Evolutionary conservation across 2,113 vertebrate genomes (phyloP).

Genomic region (Myotis yumanensis): DNA sequence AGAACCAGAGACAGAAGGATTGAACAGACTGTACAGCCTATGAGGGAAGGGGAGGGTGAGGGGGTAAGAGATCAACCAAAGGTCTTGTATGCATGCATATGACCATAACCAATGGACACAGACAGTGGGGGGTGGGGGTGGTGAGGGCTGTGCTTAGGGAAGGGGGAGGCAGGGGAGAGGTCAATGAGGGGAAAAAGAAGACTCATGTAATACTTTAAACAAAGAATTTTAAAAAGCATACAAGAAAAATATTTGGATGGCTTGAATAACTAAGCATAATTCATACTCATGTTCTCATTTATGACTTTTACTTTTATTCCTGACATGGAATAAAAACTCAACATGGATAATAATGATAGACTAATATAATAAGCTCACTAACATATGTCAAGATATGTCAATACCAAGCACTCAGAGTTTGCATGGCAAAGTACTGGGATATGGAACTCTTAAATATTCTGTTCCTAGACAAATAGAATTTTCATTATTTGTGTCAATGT

Average conservation of each 20-base stretch:
- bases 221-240: no score
- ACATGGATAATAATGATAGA: neutral
- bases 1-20: no score
- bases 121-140: no score
- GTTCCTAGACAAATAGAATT: slow-evolving; percentile 24
- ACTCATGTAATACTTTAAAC: no score
- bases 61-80: no score
- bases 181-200: no score
- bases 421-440: neutral
- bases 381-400: neutral
- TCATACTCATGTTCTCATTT: neutral
- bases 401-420: neutral
- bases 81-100: no score
- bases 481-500: neutral
- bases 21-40: no score
- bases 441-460: neutral
- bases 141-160: no score
- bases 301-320: neutral
- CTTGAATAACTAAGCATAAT: neutral
- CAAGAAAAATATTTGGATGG: neutral
- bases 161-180: no score
- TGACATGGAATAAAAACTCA: neutral
- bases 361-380: neutral
- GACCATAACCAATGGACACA: no score
- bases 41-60: no score